phyloP scores from a whole-genome alignment of 2,888 invertebrate genomes.

The Atrina japonica region DNA sequence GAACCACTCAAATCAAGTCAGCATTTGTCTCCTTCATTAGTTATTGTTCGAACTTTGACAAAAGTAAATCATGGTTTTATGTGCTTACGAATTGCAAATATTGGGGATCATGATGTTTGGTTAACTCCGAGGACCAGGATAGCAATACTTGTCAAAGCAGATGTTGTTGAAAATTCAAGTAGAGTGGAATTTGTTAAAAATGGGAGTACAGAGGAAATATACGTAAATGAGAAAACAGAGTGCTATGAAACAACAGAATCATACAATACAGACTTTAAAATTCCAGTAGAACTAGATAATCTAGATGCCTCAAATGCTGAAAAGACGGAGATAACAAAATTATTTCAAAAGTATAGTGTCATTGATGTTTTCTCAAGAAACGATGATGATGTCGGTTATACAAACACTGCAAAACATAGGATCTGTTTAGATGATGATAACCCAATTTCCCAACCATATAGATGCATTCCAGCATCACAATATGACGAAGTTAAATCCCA shows the following conservation, averaged over 20 bases:
- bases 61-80: constrained; percentile 2
- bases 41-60: not conserved
- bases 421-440: constrained; percentile 11
- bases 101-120: constrained; percentile 22
- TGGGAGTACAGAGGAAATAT: constrained; percentile 8
- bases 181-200: not conserved
- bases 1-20: constrained; percentile 1
- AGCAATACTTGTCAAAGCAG: constrained; percentile 4
- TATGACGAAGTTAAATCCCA: constrained; percentile 28
- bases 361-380: constrained; percentile 22
- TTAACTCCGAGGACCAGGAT: constrained; percentile 13
- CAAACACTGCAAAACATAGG: constrained; percentile 12
- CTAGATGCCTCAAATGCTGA: not conserved
- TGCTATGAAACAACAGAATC: not conserved
- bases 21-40: not conserved
- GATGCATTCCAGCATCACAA: constrained; percentile 27
- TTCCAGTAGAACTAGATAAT: constrained; percentile 7
- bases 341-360: constrained; percentile 19
- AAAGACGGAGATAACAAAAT: not conserved
- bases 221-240: not conserved
- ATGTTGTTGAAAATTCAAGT: not conserved
- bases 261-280: not conserved
- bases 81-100: constrained; percentile 14
- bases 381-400: constrained; percentile 27
- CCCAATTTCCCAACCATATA: constrained; percentile 18